Base-by-base conservation (phyloP, 64 coral and sea anemone genomes). In the Montipora sp. region DNA sequence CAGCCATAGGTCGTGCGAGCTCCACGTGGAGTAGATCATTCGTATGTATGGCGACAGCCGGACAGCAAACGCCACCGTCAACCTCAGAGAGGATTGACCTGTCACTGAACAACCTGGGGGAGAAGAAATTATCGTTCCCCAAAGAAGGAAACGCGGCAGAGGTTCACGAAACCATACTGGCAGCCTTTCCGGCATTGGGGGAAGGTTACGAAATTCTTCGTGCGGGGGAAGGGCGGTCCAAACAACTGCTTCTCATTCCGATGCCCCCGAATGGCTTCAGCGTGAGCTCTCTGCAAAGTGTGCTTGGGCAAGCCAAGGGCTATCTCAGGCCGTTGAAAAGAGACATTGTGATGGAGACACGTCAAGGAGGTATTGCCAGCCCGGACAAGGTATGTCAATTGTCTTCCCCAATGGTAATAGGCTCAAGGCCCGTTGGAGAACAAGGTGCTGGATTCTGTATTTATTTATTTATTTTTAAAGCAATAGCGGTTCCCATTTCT, bases 241-340 rank as follows among this genome's bases (percentile, higher is more conserved):
- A 57, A 61, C 36, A 81, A 48, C 46, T 81, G 50, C 18, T 81
- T 5, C 48, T 81, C 3, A 53, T 81, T 14, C 79, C 79, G 2
- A 81, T 81, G 79, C 79, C 79, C 27, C 59, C 22, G 45, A 47
- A 68, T 27, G 81, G 81, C 27, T 68, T 23, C 80, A 83, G 45
- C 47, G 80, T 84, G 9, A 24, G 24, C 9, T 84, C 47, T 8
- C 36, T 84, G 23, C 55, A 84, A 84, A 66, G 58, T 44, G 58
- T 84, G 20, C 58, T 83, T 10, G 81, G 81, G 24, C 81, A 84
- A 84, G 81, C 60, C 55, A 84, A 84, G 45, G 60, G 81, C 55
- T 84, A 84, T 84, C 58, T 84, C 23, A 36, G 81, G 47, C 81
- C 81, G 2, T 45, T 84, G 22, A 10, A 84, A 66, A 43, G 23